Base-by-base conservation (phyloP, 1,140 invertebrate genomes). In the Hesperophylax magnus region DNA sequence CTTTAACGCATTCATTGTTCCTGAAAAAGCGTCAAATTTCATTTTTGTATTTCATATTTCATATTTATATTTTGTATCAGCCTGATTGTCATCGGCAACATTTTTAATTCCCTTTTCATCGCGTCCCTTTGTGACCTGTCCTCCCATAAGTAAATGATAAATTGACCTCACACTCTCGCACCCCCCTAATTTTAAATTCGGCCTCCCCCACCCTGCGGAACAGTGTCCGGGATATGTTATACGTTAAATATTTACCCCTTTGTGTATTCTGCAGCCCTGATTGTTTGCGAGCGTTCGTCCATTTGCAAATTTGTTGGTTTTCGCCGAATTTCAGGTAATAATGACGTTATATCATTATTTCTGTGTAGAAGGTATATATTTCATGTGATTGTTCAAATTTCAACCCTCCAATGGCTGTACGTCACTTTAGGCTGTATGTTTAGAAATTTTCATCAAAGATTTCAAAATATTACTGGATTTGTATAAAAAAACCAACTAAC, bases 231-330 rank as follows among this genome's bases (percentile, higher is more conserved):
- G 53, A 34, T 54, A 58, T 54, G 53, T 74, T 22, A 20, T 24
- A n/a, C 52, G 47, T 74, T 74, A 74, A 74, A 74, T 56, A 74
- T 74, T 74, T 74, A 74, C 47, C 52, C 71, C 71, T 74, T 53
- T 74, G 71, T 56, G 47, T 24, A 53, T 20, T 24, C 20, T 65
- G 22, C 34, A 6, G 34, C 22, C 31, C 34, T 69, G 31, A 74
- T 74, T 74, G 47, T 74, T 74, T 74, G 71, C 15, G 53, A 74
- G 71, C 52, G 53, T 74, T 34, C 71, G 14, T 39, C n/a, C 65
- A 20, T 69, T 69, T 69, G n/a, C n/a, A 17, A 69, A 69, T 69
- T 69, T 39, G 34, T 39, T 39, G 34, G 34, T 39, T 39, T 39
- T 39, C 34, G 8, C 34, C 7, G 34, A 39, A 39, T 39, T 39